A percentile compares a stretch with the other conserved stretches of the same genome.
Evolutionary conservation across 2,888 invertebrate species (phyloP).

Genomic region (Yponomeuta evonymella): DNA sequence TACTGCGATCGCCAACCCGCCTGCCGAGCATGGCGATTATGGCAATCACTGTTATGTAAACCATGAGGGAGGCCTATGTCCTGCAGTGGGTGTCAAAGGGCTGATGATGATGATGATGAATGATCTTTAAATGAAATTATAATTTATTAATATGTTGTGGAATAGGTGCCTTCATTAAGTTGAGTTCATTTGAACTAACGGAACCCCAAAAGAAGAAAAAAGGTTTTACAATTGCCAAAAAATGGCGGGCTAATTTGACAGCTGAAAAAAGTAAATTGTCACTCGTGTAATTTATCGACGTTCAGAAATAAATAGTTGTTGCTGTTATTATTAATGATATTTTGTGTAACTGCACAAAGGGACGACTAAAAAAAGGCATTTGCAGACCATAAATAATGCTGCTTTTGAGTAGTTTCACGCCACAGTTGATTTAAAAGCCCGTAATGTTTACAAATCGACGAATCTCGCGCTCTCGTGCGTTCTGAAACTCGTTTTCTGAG

Average conservation of each 20-base stretch:
- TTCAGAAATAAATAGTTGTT: slow-evolving; percentile 48
- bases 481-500: slow-evolving; percentile 38
- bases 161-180: background rate
- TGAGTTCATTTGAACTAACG: background rate
- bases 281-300: slow-evolving; percentile 67
- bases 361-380: slow-evolving; percentile 23
- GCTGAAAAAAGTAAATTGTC: slow-evolving; percentile 69
- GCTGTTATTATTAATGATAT: slow-evolving; percentile 4
- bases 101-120: too few relatives aligned
- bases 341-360: background rate
- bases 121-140: too few relatives aligned
- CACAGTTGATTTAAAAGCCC: slow-evolving; percentile 51
- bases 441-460: slow-evolving; percentile 56
- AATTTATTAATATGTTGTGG: background rate
- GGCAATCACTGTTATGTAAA: too few relatives aligned
- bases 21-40: too few relatives aligned
- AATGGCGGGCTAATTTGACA: slow-evolving; percentile 71
- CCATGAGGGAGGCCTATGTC: too few relatives aligned
- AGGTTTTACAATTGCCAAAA: slow-evolving; percentile 49
- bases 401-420: slow-evolving; percentile 47
- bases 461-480: slow-evolving; percentile 23
- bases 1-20: too few relatives aligned
- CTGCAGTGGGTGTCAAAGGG: too few relatives aligned
- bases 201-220: slow-evolving; percentile 36
- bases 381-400: slow-evolving; percentile 57